Evolutionary conservation across 2,888 invertebrate species (phyloP), one percentile per base, ranked within the genome.

Genomic region (Rotaria sp.): DNA sequence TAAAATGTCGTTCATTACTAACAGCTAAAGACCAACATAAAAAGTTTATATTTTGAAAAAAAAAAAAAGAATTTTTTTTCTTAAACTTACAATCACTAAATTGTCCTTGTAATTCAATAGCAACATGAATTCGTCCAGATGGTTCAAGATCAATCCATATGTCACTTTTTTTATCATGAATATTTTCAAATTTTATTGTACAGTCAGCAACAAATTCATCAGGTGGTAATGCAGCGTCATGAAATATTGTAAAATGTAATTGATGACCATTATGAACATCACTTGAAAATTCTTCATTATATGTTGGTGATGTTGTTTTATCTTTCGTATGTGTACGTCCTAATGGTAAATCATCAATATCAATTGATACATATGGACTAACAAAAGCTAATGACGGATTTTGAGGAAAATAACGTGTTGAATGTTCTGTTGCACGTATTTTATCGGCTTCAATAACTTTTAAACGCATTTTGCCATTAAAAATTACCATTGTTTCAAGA

Each of bases 131-230:
- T 92, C 95, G 95, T 89, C 98, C 98, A 91, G 95, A 95, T 87
- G 98, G 98, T 92, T 99, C 98, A 90, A 99, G 93, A 91, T 97
- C 96, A 90, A 97, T 94, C 87, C 87, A 87, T 5, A 87, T 50
- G 35, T 87, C 85, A 45, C 89, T 87, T 86, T 88, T 88, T 88
- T 90, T 90, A 38, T 86, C 86, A 21, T 87, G 93, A 89, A 99
- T 93, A 92, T 98, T 97, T 91, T 97, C 97, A 91, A 99, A 96
- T 86, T 96, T 94, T 90, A 99, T 95, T 89, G 94, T 95, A 92
- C 96, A 96, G 92, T 99, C 98, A 89, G 99, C 97, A 88, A 99
- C 97, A 93, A 99, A 99, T 92, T 97, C 97, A 92, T 99, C 98
- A 50, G 97, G 97, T 89, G 96, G 96, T 91, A 99, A 94, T 88